Evolutionary conservation across 2,797 vertebrate species (phyloP).

Genomic region (Coccyzus lansbergi): DNA sequence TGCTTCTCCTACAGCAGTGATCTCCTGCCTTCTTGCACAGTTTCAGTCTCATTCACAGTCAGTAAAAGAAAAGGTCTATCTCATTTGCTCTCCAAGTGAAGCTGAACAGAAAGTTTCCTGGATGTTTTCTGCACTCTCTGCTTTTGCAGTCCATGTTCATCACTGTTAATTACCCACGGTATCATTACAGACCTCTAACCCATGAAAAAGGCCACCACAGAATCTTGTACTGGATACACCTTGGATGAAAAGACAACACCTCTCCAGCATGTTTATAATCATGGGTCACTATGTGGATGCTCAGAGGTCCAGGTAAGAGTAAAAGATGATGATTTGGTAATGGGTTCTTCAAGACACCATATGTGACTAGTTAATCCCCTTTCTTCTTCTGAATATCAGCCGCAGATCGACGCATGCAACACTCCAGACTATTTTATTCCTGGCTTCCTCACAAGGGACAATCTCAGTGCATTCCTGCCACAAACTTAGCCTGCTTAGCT

Average conservation of each 20-base stretch:
- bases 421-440: not conserved
- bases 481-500: not conserved
- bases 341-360: not conserved
- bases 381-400: not conserved
- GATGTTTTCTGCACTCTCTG: not conserved
- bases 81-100: not conserved
- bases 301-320: not conserved
- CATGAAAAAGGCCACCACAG: not conserved
- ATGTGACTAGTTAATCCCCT: not conserved
- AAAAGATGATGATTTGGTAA: not conserved
- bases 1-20: not conserved
- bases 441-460: not conserved
- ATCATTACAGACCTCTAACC: not conserved
- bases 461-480: not conserved
- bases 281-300: not conserved
- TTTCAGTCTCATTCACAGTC: not conserved
- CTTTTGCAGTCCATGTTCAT: not conserved
- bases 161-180: not conserved
- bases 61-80: not conserved
- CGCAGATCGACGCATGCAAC: not conserved
- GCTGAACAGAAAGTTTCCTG: not conserved
- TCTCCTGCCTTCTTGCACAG: not conserved
- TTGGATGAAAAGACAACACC: not conserved
- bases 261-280: not conserved
- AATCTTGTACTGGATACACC: not conserved